A percentile compares a stretch with the other conserved stretches of the same genome.
Evolutionary conservation across 2,113 vertebrate genomes (phyloP).

Genomic region (Ellobius talpinus): DNA sequence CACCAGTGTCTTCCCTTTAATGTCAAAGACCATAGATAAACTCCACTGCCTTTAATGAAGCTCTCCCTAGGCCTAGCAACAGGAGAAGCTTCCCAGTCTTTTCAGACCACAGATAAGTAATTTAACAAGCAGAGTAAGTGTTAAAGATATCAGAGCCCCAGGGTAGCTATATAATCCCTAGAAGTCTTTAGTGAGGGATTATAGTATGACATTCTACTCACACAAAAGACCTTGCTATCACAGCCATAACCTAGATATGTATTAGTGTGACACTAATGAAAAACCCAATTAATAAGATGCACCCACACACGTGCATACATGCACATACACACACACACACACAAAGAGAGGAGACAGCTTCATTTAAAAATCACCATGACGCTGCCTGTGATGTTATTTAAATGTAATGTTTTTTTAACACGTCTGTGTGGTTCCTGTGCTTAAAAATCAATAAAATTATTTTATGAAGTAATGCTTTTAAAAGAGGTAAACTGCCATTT

Average conservation of each 20-base stretch:
- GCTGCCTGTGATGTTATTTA: neutral
- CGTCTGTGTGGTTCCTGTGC: neutral
- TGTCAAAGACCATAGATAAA: slow-evolving; percentile 61
- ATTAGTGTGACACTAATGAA: slow-evolving; percentile 45
- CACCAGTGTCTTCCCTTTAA: slow-evolving; percentile 52
- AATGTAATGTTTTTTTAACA: neutral
- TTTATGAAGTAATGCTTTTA: neutral
- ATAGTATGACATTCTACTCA: slow-evolving; percentile 59
- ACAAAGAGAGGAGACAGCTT: neutral
- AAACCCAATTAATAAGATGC: slow-evolving; percentile 34
- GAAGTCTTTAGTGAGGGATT: slow-evolving; percentile 73
- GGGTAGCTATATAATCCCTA: neutral
- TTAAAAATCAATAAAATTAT: neutral
- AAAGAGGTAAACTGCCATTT: neutral
- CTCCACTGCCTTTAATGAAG: slow-evolving; percentile 74
- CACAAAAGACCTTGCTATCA: slow-evolving; percentile 60
- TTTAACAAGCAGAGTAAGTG: slow-evolving; percentile 67
- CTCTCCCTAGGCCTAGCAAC: slow-evolving; percentile 37
- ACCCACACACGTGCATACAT: neutral
- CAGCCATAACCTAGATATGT: slow-evolving; percentile 52
- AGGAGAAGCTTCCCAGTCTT: slow-evolving; percentile 62
- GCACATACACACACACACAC: neutral
- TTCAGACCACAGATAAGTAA: slow-evolving; percentile 59
- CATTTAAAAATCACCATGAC: neutral
- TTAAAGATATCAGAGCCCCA: slow-evolving; percentile 59